Base-by-base conservation (phyloP, 2,113 vertebrate genomes). In the Salvelinus namaycush region DNA sequence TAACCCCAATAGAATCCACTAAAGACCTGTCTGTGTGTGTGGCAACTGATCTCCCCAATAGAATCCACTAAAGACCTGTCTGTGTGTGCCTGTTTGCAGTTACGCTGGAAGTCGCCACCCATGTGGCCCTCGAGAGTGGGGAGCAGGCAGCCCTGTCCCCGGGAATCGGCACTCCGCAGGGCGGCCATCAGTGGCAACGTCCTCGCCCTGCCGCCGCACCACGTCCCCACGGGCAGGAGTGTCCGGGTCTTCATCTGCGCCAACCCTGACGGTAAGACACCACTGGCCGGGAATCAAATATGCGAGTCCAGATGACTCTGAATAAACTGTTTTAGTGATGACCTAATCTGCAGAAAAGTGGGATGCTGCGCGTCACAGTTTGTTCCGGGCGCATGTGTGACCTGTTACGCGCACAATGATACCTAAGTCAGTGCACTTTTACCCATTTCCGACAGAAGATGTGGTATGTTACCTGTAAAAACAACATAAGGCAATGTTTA, bases 241-340 rank as follows among this genome's bases (percentile, higher is more conserved):
- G 95, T 97, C 77, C 94, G 96, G 11, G 95, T 97, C 85, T 98
- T 97, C 94, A 95, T 98, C 91, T 96, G 95, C 82, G 91, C 95
- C 93, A 97, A 97, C 89, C 96, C 97, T 75, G 96, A 97, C 93
- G 96, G 97, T 97, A 93, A 93, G 90, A 82, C 26, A 20, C 29
- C 13, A n/a, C 73, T 77, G 75, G 69, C 59, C 8, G 8, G 59
- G 7, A 1, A 62, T 16, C n/a, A 62, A 14, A 62, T 62, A 9
- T 8, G 6, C 16, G 13, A n/a, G 7, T 24, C 59, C 59, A 16
- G 2, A 62, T 62, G 22, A 57, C 54, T 20, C 18, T 6, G 5
- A 57, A 57, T 57, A 24, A 22, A 62, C 59, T 22, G 22, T 62
- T 22, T 22, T 8, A 22, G 7, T 8, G 59, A 62, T 22, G n/a